These are phyloP conservation scores for Chrysotoxum bicinctum DNA, from an alignment of 2,888 invertebrate species.

Conservation along the genomic window DNA sequence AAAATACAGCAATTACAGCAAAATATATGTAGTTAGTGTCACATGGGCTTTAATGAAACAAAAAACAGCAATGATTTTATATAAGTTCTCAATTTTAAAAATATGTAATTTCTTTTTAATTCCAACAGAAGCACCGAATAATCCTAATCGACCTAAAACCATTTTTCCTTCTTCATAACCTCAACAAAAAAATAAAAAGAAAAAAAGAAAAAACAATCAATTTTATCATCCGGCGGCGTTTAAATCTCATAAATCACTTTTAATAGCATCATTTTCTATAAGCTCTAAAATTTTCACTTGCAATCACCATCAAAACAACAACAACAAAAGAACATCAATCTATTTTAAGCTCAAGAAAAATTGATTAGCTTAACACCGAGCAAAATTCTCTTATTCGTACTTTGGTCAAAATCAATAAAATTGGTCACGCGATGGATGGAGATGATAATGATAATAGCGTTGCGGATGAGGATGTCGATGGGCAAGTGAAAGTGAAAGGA, in stretches of 20 bases:
- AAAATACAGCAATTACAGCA: too few species aligned
- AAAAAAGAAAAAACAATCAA: constrained; percentile 3
- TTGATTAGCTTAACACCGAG: constrained; percentile 30
- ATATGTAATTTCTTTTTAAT: neutral
- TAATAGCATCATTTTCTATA: constrained; percentile 29
- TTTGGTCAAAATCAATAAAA: constrained; percentile 19
- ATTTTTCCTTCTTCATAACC: constrained; percentile 6
- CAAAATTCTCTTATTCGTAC: constrained; percentile 19
- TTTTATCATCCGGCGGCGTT: constrained; percentile 21
- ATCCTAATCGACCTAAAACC: constrained; percentile 1
- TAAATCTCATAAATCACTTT: constrained; percentile 40
- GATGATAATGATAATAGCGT: neutral
- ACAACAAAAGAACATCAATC: constrained; percentile 27
- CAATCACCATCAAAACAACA: constrained; percentile 1
- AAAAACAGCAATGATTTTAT: neutral
- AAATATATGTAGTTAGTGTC: too few species aligned
- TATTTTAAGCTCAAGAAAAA: constrained; percentile 35
- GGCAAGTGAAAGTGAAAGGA: neutral
- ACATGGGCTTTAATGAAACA: too few species aligned
- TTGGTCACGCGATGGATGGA: constrained; percentile 12
- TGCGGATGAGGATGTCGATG: neutral
- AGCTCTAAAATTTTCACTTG: constrained; percentile 28
- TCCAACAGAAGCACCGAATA: neutral
- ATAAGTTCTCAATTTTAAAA: neutral
- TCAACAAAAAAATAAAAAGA: too few species aligned